These are phyloP conservation scores for Sylvia atricapilla DNA, from an alignment of 2,113 vertebrate species.

Conservation along the genomic window DNA sequence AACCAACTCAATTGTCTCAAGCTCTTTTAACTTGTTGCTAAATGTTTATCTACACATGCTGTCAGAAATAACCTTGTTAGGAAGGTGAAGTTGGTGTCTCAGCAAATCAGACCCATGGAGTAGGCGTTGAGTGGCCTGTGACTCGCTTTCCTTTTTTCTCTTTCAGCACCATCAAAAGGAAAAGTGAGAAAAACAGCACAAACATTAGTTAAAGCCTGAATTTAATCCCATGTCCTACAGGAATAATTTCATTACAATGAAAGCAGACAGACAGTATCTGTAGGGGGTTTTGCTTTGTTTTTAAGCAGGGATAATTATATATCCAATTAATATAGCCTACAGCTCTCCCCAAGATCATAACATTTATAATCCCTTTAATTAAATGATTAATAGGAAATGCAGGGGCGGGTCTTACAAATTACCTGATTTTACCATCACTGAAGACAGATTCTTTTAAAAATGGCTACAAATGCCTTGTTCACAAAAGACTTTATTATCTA, in stretches of 20 bases:
- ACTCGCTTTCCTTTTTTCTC: conserved; percentile 87
- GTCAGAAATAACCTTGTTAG: conserved; percentile 92
- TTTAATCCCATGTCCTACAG: conserved; percentile 70
- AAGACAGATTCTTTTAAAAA: conserved; percentile 83
- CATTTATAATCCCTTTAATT: conserved; percentile 63
- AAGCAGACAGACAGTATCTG: conserved; percentile 74
- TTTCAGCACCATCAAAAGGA: conserved; percentile 91
- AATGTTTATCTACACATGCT: conserved; percentile 93
- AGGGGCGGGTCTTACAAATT: conserved; percentile 67
- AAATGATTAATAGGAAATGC: conserved; percentile 64
- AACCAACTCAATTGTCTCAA: conserved; percentile 66
- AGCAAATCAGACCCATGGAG: conserved; percentile 88
- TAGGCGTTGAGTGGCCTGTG: conserved; percentile 86
- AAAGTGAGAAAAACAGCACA: conserved; percentile 94
- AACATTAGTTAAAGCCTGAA: conserved; percentile 86
- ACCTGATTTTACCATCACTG: conserved; percentile 82
- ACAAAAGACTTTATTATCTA: conserved; percentile 91
- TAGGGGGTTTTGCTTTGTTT: conserved; percentile 23
- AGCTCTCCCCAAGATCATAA: conserved; percentile 46
- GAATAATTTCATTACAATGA: conserved; percentile 80
- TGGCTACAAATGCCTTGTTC: conserved; percentile 85
- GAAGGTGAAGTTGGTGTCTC: conserved; percentile 90
- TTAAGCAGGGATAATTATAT: conserved; percentile 57
- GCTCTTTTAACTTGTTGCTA: conserved; percentile 74
- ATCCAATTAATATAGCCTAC: conserved; percentile 54